Base-by-base conservation (phyloP, 2,888 invertebrate species). In the Anaspis maculata region DNA sequence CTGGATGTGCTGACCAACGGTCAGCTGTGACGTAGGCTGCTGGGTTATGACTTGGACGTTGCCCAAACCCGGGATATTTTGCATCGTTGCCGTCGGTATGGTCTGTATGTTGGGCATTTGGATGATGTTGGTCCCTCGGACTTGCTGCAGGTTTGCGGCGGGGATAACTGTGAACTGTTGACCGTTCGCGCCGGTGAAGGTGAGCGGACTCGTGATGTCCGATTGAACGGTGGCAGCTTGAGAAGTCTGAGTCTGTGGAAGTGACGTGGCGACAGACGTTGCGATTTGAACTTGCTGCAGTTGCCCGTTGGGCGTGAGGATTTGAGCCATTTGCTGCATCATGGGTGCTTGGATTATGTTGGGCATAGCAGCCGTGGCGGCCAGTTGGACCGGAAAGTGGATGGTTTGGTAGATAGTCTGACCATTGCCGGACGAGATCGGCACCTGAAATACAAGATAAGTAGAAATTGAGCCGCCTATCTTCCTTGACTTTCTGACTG, bases 391-490 rank as follows among this genome's bases (percentile, higher is more conserved):
- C 0, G 95, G 95, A 52, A 96, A 81, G 61, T 95, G 94, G 1
- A 96, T 83, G 0, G 95, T 94, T 63, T 96, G 95, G 64, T 91
- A 87, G 37, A 95, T 83, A 0, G 95, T 94, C 66, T 95, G 94
- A 0, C 95, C 95, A 62, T 84, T 86, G 13, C 62, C 68, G 32
- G 84, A 79, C 28, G 81, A 79, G 43, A 91, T 87, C 1, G 91
- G 91, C 39, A 92, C 87, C 64, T 94, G n/a, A n/a, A 94, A 3
- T 94, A 87, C 0, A 90, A 89, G 30, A 91, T n/a, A n/a, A n/a
- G n/a, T n/a, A n/a, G n/a, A n/a, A n/a, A n/a, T n/a, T n/a, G n/a
- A n/a, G n/a, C n/a, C n/a, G n/a, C n/a, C n/a, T n/a, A n/a, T n/a
- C n/a, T n/a, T n/a, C n/a, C n/a, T n/a, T n/a, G n/a, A n/a, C n/a